A percentile compares a stretch with the other conserved stretches of the same genome.
Conservation (phyloP, 37 sponge, comb jelly and placozoan genomes). For the Oscarella lobularis region DNA sequence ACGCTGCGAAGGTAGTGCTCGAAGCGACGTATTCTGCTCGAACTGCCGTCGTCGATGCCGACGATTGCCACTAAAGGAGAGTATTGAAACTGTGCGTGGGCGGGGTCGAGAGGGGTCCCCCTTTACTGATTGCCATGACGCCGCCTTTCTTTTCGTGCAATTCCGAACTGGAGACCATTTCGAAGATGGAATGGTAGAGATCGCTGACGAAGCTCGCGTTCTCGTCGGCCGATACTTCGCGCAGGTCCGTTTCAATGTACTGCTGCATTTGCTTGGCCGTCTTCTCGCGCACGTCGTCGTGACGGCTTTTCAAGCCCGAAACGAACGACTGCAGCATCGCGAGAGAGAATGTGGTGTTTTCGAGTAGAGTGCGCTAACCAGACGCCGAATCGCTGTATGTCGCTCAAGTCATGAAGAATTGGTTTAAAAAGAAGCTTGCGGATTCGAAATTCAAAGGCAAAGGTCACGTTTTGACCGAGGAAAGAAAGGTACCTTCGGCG, state of each 20-base stretch:
- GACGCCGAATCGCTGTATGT: too few species aligned
- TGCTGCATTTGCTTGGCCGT: slow-evolving; percentile 56
- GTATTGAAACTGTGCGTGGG: slow-evolving; percentile 4
- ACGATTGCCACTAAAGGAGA: slow-evolving; percentile 47
- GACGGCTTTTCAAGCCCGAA: slow-evolving; percentile 43
- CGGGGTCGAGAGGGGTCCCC: background rate
- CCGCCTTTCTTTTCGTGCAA: slow-evolving; percentile 90
- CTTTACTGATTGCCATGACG: slow-evolving; percentile 82
- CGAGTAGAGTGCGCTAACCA: too few species aligned
- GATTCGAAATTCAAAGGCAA: background rate
- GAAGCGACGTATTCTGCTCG: slow-evolving; percentile 39
- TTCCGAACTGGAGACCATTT: slow-evolving; percentile 60
- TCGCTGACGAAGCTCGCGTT: slow-evolving; percentile 44
- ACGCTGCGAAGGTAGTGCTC: slow-evolving; percentile 70
- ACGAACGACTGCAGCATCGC: slow-evolving; percentile 3
- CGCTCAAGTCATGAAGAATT: background rate
- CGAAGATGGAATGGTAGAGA: slow-evolving; percentile 60
- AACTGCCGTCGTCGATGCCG: slow-evolving; percentile 49
- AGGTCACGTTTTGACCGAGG: background rate
- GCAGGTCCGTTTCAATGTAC: slow-evolving; percentile 62
- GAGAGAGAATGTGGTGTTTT: too few species aligned
- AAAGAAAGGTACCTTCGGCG: background rate
- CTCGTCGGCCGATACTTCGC: slow-evolving; percentile 51
- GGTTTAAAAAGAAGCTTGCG: background rate
- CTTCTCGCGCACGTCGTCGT: slow-evolving; percentile 40